Conservation (phyloP, 1,140 invertebrate genomes). For the Rhagoletis zephyria region DNA sequence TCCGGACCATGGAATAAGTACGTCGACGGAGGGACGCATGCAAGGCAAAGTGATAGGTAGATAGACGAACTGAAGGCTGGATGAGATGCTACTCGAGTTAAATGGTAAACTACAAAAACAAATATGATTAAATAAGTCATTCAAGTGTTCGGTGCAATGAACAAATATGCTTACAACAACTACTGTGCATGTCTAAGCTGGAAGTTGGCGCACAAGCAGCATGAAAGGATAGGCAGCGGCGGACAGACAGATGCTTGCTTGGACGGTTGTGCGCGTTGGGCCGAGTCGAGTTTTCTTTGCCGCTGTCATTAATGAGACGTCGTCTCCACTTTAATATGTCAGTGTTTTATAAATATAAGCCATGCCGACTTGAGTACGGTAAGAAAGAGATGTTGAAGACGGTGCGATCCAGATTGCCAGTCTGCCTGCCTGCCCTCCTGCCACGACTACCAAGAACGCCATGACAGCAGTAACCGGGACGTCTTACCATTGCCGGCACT, state of each 20-base stretch:
- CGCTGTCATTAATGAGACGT: conserved; percentile 72
- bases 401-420: not conserved
- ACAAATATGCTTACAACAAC: conserved; percentile 24
- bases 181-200: conserved; percentile 20
- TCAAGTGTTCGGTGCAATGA: conserved; percentile 31
- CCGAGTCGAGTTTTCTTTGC: conserved; percentile 62
- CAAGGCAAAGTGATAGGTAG: conserved; percentile 1
- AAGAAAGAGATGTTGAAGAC: conserved; percentile 28
- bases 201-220: not conserved
- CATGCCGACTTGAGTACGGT: conserved; percentile 40
- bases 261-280: conserved; percentile 38
- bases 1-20: not conserved
- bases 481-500: not conserved
- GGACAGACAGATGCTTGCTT: not conserved
- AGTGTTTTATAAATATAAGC: conserved; percentile 55
- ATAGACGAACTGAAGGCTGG: not conserved
- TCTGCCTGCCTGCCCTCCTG: not conserved
- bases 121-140: conserved; percentile 38
- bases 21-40: not conserved
- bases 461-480: not conserved
- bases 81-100: conserved; percentile 33
- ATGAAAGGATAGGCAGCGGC: not conserved
- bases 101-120: conserved; percentile 46
- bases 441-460: not conserved
- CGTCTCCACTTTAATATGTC: conserved; percentile 71